Base-by-base conservation (phyloP, 1,140 invertebrate genomes). In the Trachelipus rathkii region DNA sequence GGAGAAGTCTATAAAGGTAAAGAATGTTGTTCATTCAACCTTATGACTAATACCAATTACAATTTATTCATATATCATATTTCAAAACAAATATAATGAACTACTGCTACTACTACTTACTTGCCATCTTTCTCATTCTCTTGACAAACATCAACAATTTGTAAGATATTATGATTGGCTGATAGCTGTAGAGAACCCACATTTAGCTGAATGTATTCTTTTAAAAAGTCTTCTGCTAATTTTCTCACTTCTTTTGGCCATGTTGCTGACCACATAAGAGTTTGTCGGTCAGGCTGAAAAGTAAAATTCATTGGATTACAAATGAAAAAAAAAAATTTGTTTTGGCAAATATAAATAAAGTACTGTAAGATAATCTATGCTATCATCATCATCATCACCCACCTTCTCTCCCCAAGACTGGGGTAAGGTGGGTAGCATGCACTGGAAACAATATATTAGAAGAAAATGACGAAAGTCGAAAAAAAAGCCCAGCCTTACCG, bases 241-340 rank as follows among this genome's bases (percentile, higher is more conserved):
- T 91, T 91, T 79, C 91, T 90, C 0, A 99, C 96, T 88, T 99
- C 96, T 84, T 97, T 97, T 0, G 96, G 96, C 96, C 96, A 99
- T 7, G 96, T 98, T 7, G 96, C 97, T 77, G 94, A 96, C 95
- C 96, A 99, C 96, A 99, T 98, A 43, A 98, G 88, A 7, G 79
- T 81, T 77, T 81, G 79, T 81, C 79, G 73, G 75, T 81, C 79
- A 66, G 79, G 95, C 83, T 90, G 80, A 44, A 84, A 86, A 79
- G 73, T 78, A 83, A 75, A n/a, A n/a, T n/a, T n/a, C n/a, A n/a
- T n/a, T n/a, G n/a, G n/a, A n/a, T n/a, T n/a, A n/a, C n/a, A n/a
- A n/a, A n/a, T n/a, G n/a, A n/a, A n/a, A n/a, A n/a, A n/a, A n/a
- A n/a, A n/a, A n/a, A n/a, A n/a, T n/a, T n/a, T n/a, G n/a, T n/a